Evolutionary conservation across 2,888 invertebrate genomes (phyloP), one percentile per base, ranked within the genome.

Genomic region (Pyralis farinalis): DNA sequence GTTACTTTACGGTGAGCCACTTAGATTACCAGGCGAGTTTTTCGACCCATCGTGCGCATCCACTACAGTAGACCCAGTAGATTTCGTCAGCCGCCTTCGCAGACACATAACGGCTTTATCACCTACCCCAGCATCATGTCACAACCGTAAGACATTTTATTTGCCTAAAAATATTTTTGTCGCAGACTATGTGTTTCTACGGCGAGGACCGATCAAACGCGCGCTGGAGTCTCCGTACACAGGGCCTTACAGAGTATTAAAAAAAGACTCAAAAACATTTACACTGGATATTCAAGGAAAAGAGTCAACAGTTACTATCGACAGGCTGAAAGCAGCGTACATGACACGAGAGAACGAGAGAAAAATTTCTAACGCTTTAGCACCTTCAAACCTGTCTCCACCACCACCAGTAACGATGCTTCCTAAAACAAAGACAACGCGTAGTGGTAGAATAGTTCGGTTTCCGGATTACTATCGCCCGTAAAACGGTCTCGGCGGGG

Each of bases 11-110:
- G 62, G 63, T 0, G 53, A 56, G 32, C 47, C 55, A 0, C 48
- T 60, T 1, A 43, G 58, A 0, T 44, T 65, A 4, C 60, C 61
- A 0, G 58, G 60, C 0, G 58, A 63, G 25, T 47, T 61, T 12
- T 11, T 57, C 6, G 25, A 25, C 8, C 8, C 40, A n/a, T n/a
- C n/a, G n/a, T n/a, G n/a, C n/a, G n/a, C n/a, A 11, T 22, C 40
- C 12, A 10, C 33, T 10, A 28, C 27, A 9, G 9, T 27, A 27
- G 27, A 27, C 9, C 27, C 27, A n/a, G 7, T 7, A 6, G 27
- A 27, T 9, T 16, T 16, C 4, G 16, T 16, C 16, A 16, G 16
- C 16, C 16, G 16, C 2, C 16, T 16, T 4, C 16, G 16, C 4
- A 4, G 3, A 16, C 16, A 16, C 4, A 16, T 16, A 2, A 4